A percentile compares a stretch with the other conserved stretches of the same genome.
Evolutionary conservation across 1,140 invertebrate species (phyloP).

Genomic region (Akabosia matsudoensis): DNA sequence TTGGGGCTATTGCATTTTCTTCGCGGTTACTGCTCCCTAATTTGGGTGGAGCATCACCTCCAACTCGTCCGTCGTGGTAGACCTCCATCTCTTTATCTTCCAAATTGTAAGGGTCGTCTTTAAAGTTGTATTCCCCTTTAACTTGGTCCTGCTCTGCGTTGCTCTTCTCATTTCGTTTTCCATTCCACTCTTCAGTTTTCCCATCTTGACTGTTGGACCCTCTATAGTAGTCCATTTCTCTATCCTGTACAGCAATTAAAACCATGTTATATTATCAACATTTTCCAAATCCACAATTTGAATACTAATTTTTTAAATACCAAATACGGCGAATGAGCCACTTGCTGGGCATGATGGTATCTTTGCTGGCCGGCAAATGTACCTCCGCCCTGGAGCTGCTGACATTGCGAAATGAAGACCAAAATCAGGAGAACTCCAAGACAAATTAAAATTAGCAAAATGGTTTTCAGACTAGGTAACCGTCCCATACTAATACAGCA

Average conservation of each 20-base stretch:
- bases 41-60: neutral
- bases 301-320: neutral
- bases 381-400: neutral
- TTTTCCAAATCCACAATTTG: neutral
- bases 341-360: neutral
- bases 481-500: neutral
- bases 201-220: neutral
- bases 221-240: neutral
- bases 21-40: neutral
- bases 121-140: neutral
- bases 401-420: conserved; percentile 17
- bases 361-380: neutral
- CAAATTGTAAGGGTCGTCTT: neutral
- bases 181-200: neutral
- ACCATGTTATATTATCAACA: neutral
- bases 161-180: neutral
- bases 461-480: neutral
- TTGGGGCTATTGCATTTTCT: neutral
- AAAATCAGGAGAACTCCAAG: neutral
- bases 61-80: neutral
- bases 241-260: neutral
- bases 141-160: neutral
- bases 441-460: conserved; percentile 10
- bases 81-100: conserved; percentile 16
- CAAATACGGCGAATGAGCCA: neutral